Evolutionary conservation across 2,888 invertebrate species (phyloP).

Genomic region (Yponomeuta malinellus): DNA sequence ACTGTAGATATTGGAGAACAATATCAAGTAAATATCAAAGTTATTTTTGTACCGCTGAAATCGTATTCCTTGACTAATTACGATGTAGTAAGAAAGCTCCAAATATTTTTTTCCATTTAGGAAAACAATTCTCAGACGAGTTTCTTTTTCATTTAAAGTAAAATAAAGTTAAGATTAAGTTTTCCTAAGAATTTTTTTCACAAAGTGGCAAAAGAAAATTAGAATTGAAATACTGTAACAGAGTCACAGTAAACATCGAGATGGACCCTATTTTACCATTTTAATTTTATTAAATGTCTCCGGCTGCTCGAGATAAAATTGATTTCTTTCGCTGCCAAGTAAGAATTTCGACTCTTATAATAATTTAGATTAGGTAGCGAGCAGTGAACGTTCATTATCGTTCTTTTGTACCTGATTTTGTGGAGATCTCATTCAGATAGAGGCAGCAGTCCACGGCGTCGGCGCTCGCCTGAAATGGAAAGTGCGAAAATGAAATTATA

Average conservation of each 20-base stretch:
- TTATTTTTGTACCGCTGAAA: neutral
- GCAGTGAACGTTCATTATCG: constrained; percentile 76
- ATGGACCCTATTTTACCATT: constrained; percentile 55
- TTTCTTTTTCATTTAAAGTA: constrained; percentile 28
- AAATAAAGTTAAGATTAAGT: constrained; percentile 27
- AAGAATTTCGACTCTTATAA: constrained; percentile 73
- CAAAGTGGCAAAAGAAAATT: constrained; percentile 41
- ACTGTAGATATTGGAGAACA: neutral
- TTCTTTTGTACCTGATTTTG: constrained; percentile 76
- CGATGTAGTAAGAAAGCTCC: neutral
- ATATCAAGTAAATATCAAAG: neutral
- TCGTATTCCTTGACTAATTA: neutral
- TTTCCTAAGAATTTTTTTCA: constrained; percentile 40
- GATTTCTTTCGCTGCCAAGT: constrained; percentile 71
- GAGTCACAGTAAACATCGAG: constrained; percentile 55
- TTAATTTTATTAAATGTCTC: constrained; percentile 73
- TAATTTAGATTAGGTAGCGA: constrained; percentile 76
- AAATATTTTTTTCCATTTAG: neutral
- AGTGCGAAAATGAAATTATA: constrained; percentile 77
- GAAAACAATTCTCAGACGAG: neutral
- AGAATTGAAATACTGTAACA: constrained; percentile 58
- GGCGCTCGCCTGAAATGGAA: constrained; percentile 71
- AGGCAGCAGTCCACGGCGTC: constrained; percentile 66
- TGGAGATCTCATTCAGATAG: constrained; percentile 75
- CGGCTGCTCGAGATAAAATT: constrained; percentile 65